Conservation (phyloP, 2,888 invertebrate species). For the Callyntrura sp. region DNA sequence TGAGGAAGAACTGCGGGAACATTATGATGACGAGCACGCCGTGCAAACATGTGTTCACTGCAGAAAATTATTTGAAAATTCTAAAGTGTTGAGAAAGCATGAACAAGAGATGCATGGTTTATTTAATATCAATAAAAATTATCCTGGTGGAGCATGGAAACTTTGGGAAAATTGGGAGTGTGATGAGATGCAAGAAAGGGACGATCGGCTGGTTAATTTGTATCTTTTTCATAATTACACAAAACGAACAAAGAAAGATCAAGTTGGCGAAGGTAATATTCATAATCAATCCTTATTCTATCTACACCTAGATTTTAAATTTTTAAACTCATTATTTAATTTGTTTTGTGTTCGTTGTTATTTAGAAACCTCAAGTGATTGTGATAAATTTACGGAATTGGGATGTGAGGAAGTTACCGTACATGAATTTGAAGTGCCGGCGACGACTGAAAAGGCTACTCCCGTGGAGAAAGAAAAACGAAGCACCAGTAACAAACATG, state of each 20-base stretch:
- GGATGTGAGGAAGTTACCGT: slow-evolving; percentile 63
- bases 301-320: too few species aligned
- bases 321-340: too few species aligned
- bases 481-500: neutral
- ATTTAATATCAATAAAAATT: slow-evolving; percentile 64
- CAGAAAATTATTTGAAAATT: slow-evolving; percentile 71
- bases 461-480: slow-evolving; percentile 41
- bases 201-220: slow-evolving; percentile 69
- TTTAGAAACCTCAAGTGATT: slow-evolving; percentile 4
- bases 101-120: slow-evolving; percentile 75
- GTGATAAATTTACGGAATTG: slow-evolving; percentile 37
- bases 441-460: slow-evolving; percentile 36
- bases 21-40: slow-evolving; percentile 79
- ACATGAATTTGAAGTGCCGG: slow-evolving; percentile 47
- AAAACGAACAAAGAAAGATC: neutral
- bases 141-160: slow-evolving; percentile 77
- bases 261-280: slow-evolving; percentile 31
- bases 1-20: slow-evolving; percentile 76
- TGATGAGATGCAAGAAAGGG: slow-evolving; percentile 74
- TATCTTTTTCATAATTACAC: slow-evolving; percentile 72
- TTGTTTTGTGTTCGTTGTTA: neutral
- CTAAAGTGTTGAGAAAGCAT: slow-evolving; percentile 63
- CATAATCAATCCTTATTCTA: neutral
- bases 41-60: slow-evolving; percentile 79
- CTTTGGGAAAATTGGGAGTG: slow-evolving; percentile 76